Evolutionary conservation across 2,113 vertebrate species (phyloP).

Genomic region (Alectura lathami): DNA sequence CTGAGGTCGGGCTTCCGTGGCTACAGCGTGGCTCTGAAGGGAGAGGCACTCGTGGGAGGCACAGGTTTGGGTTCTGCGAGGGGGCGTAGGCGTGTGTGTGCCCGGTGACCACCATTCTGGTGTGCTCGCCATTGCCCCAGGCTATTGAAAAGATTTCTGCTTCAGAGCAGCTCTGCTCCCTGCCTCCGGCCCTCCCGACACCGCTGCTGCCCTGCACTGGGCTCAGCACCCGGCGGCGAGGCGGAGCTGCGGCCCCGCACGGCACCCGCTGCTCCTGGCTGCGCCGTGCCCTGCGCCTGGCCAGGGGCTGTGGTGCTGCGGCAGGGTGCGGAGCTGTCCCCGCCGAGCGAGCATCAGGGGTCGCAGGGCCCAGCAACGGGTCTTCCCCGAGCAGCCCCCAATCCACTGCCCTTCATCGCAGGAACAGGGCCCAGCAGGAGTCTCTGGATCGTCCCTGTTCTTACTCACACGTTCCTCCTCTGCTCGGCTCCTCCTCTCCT

Average conservation of each 20-base stretch:
- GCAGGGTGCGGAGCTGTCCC: neutral
- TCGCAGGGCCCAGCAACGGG: neutral
- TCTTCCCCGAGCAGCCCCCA: neutral
- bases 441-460: neutral
- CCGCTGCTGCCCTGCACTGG: rapidly evolving
- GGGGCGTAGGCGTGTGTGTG: neutral
- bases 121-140: neutral
- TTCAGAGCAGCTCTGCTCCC: neutral
- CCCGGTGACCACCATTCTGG: neutral
- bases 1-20: neutral
- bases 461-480: neutral
- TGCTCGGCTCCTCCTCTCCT: neutral
- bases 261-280: neutral
- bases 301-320: neutral
- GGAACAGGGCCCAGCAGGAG: neutral
- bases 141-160: neutral
- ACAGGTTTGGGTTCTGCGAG: neutral
- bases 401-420: neutral
- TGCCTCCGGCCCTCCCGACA: too few relatives aligned
- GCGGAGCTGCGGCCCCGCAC: neutral
- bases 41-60: neutral
- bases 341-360: rapidly evolving
- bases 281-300: too few relatives aligned
- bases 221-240: neutral
- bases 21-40: neutral